phyloP scores from a whole-genome alignment of 2,888 invertebrate genomes.

The Leptopilina syphax region DNA sequence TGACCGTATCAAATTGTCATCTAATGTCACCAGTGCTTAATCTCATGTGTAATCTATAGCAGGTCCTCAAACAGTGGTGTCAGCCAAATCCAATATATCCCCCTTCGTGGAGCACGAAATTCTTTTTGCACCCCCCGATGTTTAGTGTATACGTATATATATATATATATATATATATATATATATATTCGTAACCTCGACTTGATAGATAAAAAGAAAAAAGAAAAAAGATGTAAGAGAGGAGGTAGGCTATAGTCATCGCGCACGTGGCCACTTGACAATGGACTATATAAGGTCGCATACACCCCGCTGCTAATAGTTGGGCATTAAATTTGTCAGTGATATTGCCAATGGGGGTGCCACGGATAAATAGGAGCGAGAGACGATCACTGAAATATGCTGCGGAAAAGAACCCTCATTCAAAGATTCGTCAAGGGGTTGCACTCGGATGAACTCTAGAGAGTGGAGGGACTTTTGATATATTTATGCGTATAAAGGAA shows the following conservation, averaged over 20 bases:
- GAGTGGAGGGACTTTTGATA: neutral
- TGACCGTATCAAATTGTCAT: slow-evolving; percentile 68
- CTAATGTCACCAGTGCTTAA: slow-evolving; percentile 67
- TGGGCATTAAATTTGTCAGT: slow-evolving; percentile 75
- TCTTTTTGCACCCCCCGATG: slow-evolving; percentile 55
- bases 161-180: too few species aligned
- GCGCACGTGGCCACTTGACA: slow-evolving; percentile 73
- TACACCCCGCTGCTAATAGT: slow-evolving; percentile 73
- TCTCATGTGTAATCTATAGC: slow-evolving; percentile 72
- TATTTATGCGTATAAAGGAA: neutral
- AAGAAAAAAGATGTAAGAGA: slow-evolving; percentile 15
- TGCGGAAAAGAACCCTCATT: slow-evolving; percentile 54
- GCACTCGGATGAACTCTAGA: slow-evolving; percentile 43
- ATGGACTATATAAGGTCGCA: slow-evolving; percentile 58
- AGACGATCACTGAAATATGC: slow-evolving; percentile 65
- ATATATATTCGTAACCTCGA: neutral
- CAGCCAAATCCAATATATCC: slow-evolving; percentile 73
- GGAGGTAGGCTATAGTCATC: slow-evolving; percentile 55
- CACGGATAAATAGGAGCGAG: slow-evolving; percentile 58
- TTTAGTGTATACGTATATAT: too few species aligned
- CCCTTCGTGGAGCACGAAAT: slow-evolving; percentile 67
- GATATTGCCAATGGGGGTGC: slow-evolving; percentile 69
- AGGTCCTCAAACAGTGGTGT: slow-evolving; percentile 67
- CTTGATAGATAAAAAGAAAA: neutral
- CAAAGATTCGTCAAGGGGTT: slow-evolving; percentile 50